Evolutionary conservation across 1,140 invertebrate genomes (phyloP), one percentile per base, ranked within the genome.

Genomic region (Sarcophaga bullata): DNA sequence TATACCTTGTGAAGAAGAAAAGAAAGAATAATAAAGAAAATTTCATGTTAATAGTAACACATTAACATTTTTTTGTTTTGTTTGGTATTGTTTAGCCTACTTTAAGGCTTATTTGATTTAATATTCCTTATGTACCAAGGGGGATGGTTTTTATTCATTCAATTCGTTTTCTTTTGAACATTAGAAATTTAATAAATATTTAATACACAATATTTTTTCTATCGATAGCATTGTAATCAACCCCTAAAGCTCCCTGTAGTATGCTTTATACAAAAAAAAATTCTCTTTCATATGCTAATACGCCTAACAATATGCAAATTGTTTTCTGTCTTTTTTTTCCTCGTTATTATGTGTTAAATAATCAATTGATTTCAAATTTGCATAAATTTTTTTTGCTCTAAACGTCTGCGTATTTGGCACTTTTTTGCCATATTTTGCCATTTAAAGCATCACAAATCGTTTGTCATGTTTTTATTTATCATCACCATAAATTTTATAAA

Each of bases 391-490:
- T 48, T 78, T 10, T 78, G 17, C 13, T 37, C 62, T n/a, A n/a
- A n/a, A n/a, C n/a, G 72, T 8, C 6, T 73, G 13, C 11, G 49
- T 50, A 50, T 50, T 50, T 50, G n/a, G n/a, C n/a, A n/a, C n/a
- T 73, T 52, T 47, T 50, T n/a, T 50, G 73, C 73, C 48, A 76
- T 76, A 76, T 78, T 78, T 78, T n/a, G n/a, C n/a, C n/a, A n/a
- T n/a, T n/a, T 48, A n/a, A 50, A 17, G 48, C 19, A 19, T 78
- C 49, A 78, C 75, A 6, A 52, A 76, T 37, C 1, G n/a, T 17
- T 9, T 78, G 11, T 6, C 7, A n/a, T 17, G 15, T 17, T 11
- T 15, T n/a, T 48, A n/a, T 72, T 47, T 49, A 52, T 52, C 8
- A 50, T 25, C 75, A 10, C 1, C 1, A 25, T 68, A 25, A 25